A percentile compares a stretch with the other conserved stretches of the same genome.
Evolutionary conservation across 1,140 invertebrate species (phyloP).

Genomic region (Trachymyrmex cornetzi): DNA sequence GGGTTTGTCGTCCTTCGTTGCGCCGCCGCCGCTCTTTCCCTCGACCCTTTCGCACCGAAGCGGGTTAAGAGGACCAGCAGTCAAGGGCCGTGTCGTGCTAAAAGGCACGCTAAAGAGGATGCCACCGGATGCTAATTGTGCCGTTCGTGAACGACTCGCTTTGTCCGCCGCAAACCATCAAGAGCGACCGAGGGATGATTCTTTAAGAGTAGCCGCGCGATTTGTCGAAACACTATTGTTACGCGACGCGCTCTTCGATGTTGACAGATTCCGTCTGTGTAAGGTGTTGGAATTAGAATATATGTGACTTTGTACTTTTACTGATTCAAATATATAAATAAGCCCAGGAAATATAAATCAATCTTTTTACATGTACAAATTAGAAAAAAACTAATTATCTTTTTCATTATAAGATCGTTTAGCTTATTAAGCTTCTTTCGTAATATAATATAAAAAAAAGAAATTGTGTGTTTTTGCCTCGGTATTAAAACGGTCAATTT

Average conservation of each 20-base stretch:
- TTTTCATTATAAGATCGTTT: background rate
- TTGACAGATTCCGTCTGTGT: background rate
- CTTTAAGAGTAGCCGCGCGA: conserved; percentile 6
- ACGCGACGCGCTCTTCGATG: background rate
- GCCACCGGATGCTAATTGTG: conserved; percentile 70
- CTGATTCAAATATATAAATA: background rate
- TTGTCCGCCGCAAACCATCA: conserved; percentile 18
- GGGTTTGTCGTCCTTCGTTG: conserved; percentile 7
- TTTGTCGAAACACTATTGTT: conserved; percentile 47
- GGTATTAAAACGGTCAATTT: conserved; percentile 1
- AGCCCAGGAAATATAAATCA: background rate
- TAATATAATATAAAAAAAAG: background rate
- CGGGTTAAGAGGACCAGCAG: conserved; percentile 80
- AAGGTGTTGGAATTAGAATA: background rate
- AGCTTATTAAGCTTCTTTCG: background rate
- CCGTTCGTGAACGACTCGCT: conserved; percentile 52
- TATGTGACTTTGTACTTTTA: background rate
- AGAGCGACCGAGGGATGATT: conserved; percentile 48
- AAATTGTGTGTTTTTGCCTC: background rate
- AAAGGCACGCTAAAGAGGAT: conserved; percentile 79
- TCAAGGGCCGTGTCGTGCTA: conserved; percentile 75
- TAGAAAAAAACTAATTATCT: background rate
- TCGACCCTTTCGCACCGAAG: conserved; percentile 69
- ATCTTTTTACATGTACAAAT: background rate
- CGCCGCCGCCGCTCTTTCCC: conserved; percentile 27